A percentile compares a stretch with the other conserved stretches of the same genome.
Evolutionary conservation across 2,113 vertebrate species (phyloP).

Genomic region (Beaufortia kweichowensis): DNA sequence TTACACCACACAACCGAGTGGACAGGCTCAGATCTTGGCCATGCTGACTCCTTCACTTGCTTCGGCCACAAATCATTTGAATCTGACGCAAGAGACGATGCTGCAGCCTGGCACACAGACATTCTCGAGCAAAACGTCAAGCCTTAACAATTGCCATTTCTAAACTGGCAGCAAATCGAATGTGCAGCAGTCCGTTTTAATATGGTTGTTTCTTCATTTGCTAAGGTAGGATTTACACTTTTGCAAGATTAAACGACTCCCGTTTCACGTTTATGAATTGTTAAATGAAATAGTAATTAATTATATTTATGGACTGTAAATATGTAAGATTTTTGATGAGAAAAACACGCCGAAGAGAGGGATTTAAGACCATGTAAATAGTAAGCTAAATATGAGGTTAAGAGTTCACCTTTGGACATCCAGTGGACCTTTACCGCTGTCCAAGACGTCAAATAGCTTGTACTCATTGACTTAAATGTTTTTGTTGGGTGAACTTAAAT

Average conservation of each 20-base stretch:
- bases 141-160: slow-evolving; percentile 89
- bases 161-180: slow-evolving; percentile 62
- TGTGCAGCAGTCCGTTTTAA: slow-evolving; percentile 54
- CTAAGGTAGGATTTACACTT: slow-evolving; percentile 81
- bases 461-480: slow-evolving; percentile 47
- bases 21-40: slow-evolving; percentile 89
- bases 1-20: slow-evolving; percentile 77
- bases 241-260: slow-evolving; percentile 60
- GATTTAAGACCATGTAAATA: slow-evolving; percentile 37
- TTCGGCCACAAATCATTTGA: slow-evolving; percentile 85
- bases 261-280: slow-evolving; percentile 50
- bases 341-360: slow-evolving; percentile 45
- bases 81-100: slow-evolving; percentile 82
- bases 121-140: slow-evolving; percentile 85
- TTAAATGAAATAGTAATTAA: slow-evolving; percentile 55
- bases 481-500: slow-evolving; percentile 60
- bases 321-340: slow-evolving; percentile 70
- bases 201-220: slow-evolving; percentile 70
- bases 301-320: slow-evolving; percentile 83
- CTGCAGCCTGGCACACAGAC: slow-evolving; percentile 75
- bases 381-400: slow-evolving; percentile 27
- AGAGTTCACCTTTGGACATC: slow-evolving; percentile 40
- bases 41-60: slow-evolving; percentile 89
- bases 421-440: slow-evolving; percentile 59
- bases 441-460: slow-evolving; percentile 63